Evolutionary conservation across 2,888 invertebrate species (phyloP).

Genomic region (Drosophila nr. medialis): DNA sequence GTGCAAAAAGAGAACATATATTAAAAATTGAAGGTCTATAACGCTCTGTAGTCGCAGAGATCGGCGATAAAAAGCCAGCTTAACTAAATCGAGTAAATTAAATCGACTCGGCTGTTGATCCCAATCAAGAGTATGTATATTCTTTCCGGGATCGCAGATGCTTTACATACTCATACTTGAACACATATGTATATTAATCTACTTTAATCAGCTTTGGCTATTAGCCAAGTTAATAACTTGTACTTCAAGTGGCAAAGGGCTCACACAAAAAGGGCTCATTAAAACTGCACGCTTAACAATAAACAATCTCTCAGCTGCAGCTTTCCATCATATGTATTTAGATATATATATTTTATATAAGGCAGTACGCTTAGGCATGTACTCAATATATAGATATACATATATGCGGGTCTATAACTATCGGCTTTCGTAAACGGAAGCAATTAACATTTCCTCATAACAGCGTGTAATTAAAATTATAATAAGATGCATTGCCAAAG

Average conservation of each 20-base stretch:
- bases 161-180: neutral
- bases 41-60: neutral
- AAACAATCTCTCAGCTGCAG: neutral
- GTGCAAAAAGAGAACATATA: neutral
- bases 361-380: conserved; percentile 1
- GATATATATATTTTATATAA: neutral
- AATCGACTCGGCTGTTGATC: neutral
- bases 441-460: conserved; percentile 78
- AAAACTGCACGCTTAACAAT: neutral
- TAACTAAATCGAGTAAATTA: neutral
- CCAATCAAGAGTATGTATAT: neutral
- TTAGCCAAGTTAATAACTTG: neutral
- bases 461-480: conserved; percentile 79
- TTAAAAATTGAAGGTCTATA: fast-evolving
- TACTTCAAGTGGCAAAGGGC: neutral
- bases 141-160: neutral
- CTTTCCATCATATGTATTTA: neutral
- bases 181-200: neutral
- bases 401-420: conserved; percentile 18
- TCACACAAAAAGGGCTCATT: neutral
- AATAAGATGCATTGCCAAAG: conserved; percentile 76
- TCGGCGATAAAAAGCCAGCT: too few relatives aligned
- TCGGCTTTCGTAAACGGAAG: conserved; percentile 72
- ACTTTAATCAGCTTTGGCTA: neutral
- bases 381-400: conserved; percentile 6